Percentiles rank a stretch among this genome's conserved stretches.
phyloP scores from a whole-genome alignment of 2,888 invertebrate species.

The Empis livida region DNA sequence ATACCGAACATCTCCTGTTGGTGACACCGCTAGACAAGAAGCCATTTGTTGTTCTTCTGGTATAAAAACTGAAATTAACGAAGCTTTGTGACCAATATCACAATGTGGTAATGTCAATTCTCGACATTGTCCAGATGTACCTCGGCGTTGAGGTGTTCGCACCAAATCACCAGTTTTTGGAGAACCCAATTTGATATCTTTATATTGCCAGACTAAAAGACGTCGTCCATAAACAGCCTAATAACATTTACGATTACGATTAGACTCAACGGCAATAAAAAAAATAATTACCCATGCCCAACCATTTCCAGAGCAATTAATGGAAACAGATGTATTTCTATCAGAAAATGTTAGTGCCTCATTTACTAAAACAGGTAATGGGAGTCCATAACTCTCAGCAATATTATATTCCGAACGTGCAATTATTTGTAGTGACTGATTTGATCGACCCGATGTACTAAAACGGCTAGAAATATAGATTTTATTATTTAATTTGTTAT shows the following conservation, averaged over 20 bases:
- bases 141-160: constrained; percentile 37
- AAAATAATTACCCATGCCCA: constrained; percentile 39
- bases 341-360: constrained; percentile 76
- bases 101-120: constrained; percentile 84
- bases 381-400: constrained; percentile 67
- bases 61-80: constrained; percentile 62
- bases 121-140: constrained; percentile 50
- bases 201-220: constrained; percentile 73
- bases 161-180: constrained; percentile 17
- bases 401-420: constrained; percentile 60
- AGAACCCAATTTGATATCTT: constrained; percentile 29
- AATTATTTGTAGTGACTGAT: constrained; percentile 59
- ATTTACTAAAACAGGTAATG: constrained; percentile 76
- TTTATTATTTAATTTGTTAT: neutral
- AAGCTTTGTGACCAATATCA: constrained; percentile 80
- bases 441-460: constrained; percentile 47
- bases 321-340: constrained; percentile 38
- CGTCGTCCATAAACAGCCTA: constrained; percentile 79
- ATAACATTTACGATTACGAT: neutral
- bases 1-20: constrained; percentile 81
- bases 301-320: constrained; percentile 39
- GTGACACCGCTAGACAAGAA: constrained; percentile 82
- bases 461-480: constrained; percentile 30
- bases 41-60: constrained; percentile 50
- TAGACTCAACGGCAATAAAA: too few species aligned